Evolutionary conservation across 1,140 invertebrate species (phyloP), one percentile per base, ranked within the genome.

Genomic region (Phthorimaea operculella): DNA sequence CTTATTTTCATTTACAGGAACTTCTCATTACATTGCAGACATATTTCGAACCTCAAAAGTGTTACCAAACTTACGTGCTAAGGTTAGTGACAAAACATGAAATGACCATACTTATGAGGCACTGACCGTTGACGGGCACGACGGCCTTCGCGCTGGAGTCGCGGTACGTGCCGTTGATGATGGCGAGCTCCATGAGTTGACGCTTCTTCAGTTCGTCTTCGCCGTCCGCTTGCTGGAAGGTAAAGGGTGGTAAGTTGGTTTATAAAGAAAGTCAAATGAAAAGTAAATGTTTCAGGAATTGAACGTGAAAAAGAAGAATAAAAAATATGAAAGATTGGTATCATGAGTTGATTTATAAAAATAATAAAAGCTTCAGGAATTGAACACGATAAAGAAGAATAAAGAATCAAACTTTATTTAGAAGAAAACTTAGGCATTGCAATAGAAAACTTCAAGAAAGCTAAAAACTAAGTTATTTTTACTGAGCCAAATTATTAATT

Each of bases 141-240:
- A 91, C 90, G 66, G 92, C 92, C 86, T 96, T 96, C 68, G 93
- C 90, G 74, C 93, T 96, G 47, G 94, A 96, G 85, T 99, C 97
- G 85, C 97, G 92, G 88, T 99, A 99, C 34, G 98, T 99, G 74
- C 98, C 98, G 82, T 99, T 99, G 72, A 99, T 99, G 66, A 99
- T 99, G 67, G 98, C 98, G 80, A 99, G 88, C 87, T 99, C 98
- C 98, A 99, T 99, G 51, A 99, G 89, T 87, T 99, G 98, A 78
- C 97, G 92, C 86, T 99, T 99, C 90, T 99, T 99, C 68, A 99
- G 88, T 83, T 99, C 98, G 88, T 99, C 98, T 89, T 99, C 98
- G 51, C 98, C 98, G 86, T 99, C 98, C 58, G 97, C 96, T 97
- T 99, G 92, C 90, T 93, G 86, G 53, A 68, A 51, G 16, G n/a